Evolutionary conservation across 2,113 vertebrate genomes (phyloP).

Genomic region (Raja brachyura): DNA sequence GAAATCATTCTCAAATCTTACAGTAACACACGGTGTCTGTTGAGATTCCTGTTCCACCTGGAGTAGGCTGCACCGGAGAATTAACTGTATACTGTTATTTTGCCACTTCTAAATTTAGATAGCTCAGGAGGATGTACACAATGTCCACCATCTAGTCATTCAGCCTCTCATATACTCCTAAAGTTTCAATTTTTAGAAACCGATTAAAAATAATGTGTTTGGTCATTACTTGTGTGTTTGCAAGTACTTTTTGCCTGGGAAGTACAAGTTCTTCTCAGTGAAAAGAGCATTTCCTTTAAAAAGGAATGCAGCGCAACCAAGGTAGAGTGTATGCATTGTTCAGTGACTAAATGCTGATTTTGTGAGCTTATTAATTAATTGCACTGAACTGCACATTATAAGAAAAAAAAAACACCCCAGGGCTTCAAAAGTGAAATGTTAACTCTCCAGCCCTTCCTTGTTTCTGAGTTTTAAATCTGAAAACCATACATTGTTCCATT

Average conservation of each 20-base stretch:
- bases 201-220: neutral
- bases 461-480: slow-evolving; percentile 11
- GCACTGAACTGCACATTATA: neutral
- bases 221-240: neutral
- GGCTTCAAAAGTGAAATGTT: neutral
- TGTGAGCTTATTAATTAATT: slow-evolving; percentile 35
- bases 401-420: neutral
- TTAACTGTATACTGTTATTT: neutral
- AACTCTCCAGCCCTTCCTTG: neutral
- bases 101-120: neutral
- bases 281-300: slow-evolving; percentile 12
- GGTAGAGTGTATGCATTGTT: neutral
- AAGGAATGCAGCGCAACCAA: neutral
- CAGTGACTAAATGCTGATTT: slow-evolving; percentile 11
- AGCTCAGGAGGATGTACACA: neutral
- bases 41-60: neutral
- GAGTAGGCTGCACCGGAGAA: neutral
- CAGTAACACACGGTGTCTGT: neutral
- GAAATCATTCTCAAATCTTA: neutral
- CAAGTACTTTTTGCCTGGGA: neutral
- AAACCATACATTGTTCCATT: neutral
- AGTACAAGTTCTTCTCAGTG: neutral
- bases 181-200: neutral
- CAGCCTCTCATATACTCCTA: neutral
- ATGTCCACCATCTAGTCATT: neutral